These are phyloP conservation scores for Neopipo cinnamomea DNA, from an alignment of 2,113 vertebrate genomes.

Conservation along the genomic window DNA sequence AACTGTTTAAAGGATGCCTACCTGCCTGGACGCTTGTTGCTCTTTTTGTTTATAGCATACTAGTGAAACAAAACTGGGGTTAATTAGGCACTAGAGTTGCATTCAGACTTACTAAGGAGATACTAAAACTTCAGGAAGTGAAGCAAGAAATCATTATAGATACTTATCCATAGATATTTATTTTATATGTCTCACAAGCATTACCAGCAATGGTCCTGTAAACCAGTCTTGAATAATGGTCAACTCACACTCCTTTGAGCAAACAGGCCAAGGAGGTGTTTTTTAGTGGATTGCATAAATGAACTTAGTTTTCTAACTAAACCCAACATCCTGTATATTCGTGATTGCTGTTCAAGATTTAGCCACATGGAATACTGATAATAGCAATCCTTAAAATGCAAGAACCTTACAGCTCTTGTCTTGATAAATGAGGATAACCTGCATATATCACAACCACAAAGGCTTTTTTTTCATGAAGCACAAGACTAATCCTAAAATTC, in stretches of 20 bases:
- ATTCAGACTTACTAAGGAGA: not conserved
- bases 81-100: not conserved
- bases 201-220: not conserved
- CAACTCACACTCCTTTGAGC: not conserved
- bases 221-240: not conserved
- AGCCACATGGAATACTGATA: not conserved
- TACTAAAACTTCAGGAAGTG: not conserved
- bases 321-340: not conserved
- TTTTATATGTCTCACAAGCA: not conserved
- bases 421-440: not conserved
- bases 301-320: not conserved
- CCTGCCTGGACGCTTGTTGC: not conserved
- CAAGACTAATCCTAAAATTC: not conserved
- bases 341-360: not conserved
- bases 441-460: not conserved
- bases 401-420: not conserved
- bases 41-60: conserved; percentile 1
- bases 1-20: not conserved
- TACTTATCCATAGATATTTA: not conserved
- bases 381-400: not conserved
- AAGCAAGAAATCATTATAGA: conserved; percentile 15
- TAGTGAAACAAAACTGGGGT: not conserved
- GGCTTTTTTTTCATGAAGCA: not conserved
- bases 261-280: not conserved
- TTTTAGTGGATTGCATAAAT: not conserved